Evolutionary conservation across 2,888 invertebrate genomes (phyloP), one percentile per base, ranked within the genome.

Genomic region (Stenchaetothrips biformis): DNA sequence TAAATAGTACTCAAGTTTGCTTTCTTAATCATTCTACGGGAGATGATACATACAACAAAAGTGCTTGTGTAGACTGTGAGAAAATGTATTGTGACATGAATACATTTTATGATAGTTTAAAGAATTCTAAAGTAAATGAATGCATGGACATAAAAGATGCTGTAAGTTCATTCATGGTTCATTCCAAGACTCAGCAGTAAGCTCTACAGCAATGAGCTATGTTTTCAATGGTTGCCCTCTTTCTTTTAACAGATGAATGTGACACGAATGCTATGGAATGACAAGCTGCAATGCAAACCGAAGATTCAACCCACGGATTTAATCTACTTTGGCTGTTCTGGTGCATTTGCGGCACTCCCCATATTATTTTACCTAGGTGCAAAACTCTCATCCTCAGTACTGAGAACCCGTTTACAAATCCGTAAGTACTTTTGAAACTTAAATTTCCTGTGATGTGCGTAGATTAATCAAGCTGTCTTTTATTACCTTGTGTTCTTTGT

Each of bases 101-200:
- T 84, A 85, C 88, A 78, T 91, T 88, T 84, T 92, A 92, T 84
- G 88, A 89, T 84, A 87, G 88, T 49, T 86, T 92, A 80, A 91
- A 87, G 83, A 89, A 89, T 84, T 86, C 88, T 21, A 21, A 74
- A 8, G 25, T 25, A 25, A 74, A 74, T 74, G n/a, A 25, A 25
- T 92, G 92, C 84, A 91, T 92, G 90, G 92, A 92, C 85, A 88
- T 92, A 83, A 90, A 92, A 1, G 92, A 92, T 86, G 87, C 90
- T 83, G 92, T 92, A 87, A 88, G 89, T 87, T 82, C 21, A 62
- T 62, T 59, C 80, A 48, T 79, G 37, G 62, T 27, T 47, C 13
- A 4, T 18, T 11, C 13, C 4, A 18, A 18, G 16, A 53, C 9
- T 18, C 53, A 53, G 18, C 6, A 53, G 13, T 13, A 1, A 18